Percentiles rank a stretch among this genome's conserved stretches.
phyloP scores from a whole-genome alignment of 2,888 invertebrate genomes.

The Apantesis nais region DNA sequence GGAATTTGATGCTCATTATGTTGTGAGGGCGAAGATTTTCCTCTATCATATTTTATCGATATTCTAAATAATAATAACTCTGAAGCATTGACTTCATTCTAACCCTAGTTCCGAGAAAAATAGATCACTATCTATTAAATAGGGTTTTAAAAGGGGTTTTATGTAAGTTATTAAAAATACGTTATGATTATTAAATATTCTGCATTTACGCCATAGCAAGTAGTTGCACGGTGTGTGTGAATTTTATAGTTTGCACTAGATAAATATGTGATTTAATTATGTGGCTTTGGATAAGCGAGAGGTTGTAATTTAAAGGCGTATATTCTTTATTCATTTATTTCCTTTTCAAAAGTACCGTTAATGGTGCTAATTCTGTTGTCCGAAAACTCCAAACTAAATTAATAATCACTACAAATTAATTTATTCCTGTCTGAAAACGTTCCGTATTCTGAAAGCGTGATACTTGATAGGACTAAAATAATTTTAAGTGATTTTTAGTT shows the following conservation, averaged over 20 bases:
- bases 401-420: too few relatives aligned
- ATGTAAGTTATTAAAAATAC: neutral
- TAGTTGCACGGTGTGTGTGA: neutral
- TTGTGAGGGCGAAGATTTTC: neutral
- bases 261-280: neutral
- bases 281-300: neutral
- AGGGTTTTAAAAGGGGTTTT: neutral
- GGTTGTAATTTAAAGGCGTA: neutral
- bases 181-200: neutral
- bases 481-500: too few relatives aligned
- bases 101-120: conserved; percentile 4
- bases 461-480: too few relatives aligned
- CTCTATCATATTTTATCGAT: conserved; percentile 13
- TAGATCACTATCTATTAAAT: neutral
- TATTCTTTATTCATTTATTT: too few relatives aligned
- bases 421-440: too few relatives aligned
- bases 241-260: neutral
- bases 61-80: conserved; percentile 9
- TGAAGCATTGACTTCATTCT: conserved; percentile 13
- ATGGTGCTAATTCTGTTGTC: too few relatives aligned
- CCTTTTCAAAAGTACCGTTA: too few relatives aligned
- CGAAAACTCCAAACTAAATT: too few relatives aligned
- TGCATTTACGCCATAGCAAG: neutral
- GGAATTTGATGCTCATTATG: conserved; percentile 15
- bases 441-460: too few relatives aligned